Evolutionary conservation across 30 jellyfish, hydroid and myxozoan genomes (phyloP).

Genomic region (Aurelia sp.): DNA sequence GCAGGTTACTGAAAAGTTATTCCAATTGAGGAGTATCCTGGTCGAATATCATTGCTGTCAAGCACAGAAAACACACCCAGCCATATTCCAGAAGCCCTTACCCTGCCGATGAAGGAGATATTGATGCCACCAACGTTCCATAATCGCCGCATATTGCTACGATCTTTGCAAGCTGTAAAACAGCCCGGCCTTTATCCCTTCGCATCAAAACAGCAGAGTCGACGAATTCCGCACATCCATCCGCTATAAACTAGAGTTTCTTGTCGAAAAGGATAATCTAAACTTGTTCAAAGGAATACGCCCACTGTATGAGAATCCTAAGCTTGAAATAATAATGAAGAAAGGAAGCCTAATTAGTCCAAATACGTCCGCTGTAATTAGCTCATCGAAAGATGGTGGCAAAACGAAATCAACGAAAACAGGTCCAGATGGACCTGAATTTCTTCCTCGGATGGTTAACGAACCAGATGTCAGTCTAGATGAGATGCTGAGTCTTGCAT

Average conservation of each 20-base stretch:
- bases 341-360: slow-evolving; percentile 53
- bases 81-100: no score
- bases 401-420: slow-evolving; percentile 67
- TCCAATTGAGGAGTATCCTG: slow-evolving; percentile 4
- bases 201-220: background rate
- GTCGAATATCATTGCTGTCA: no score
- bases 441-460: slow-evolving; percentile 74
- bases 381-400: slow-evolving; percentile 75
- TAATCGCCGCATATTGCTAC: no score
- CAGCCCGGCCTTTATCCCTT: slow-evolving; percentile 11
- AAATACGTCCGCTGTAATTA: slow-evolving; percentile 46
- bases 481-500: slow-evolving; percentile 98
- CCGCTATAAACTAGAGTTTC: background rate
- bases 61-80: no score
- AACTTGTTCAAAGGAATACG: no score
- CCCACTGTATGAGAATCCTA: no score
- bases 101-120: no score
- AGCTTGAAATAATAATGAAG: slow-evolving; percentile 23
- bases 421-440: slow-evolving; percentile 75
- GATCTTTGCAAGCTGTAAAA: background rate
- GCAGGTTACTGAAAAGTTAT: slow-evolving; percentile 7
- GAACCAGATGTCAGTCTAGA: slow-evolving; percentile 99
- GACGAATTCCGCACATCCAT: slow-evolving; percentile 9
- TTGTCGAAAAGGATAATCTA: background rate
- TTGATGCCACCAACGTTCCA: no score